These are phyloP conservation scores for Parauchenoglanis punctatus DNA, from an alignment of 2,797 vertebrate genomes.

Conservation along the genomic window DNA sequence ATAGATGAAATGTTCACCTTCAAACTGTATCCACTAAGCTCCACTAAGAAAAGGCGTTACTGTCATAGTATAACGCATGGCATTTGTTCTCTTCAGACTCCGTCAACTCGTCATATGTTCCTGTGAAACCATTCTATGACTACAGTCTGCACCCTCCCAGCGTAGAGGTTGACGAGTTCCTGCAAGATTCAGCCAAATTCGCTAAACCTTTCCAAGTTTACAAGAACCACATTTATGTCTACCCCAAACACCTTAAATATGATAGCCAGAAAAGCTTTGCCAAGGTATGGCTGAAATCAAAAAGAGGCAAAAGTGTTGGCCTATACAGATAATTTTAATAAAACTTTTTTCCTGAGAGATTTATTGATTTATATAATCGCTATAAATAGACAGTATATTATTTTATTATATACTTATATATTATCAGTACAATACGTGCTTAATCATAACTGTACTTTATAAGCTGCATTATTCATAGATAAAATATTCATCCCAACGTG, in stretches of 20 bases:
- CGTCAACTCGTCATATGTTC: slow-evolving; percentile 92
- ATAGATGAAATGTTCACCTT: background rate
- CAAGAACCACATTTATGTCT: slow-evolving; percentile 95
- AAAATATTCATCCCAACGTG: background rate
- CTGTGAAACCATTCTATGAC: slow-evolving; percentile 90
- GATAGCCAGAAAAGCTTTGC: slow-evolving; percentile 97
- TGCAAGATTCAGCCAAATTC: slow-evolving; percentile 88
- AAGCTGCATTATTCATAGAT: background rate
- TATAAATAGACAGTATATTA: background rate
- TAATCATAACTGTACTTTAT: background rate
- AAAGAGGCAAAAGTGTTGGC: background rate
- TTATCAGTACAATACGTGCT: too few species aligned
- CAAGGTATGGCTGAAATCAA: slow-evolving; percentile 79
- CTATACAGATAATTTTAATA: background rate
- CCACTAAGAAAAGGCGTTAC: background rate
- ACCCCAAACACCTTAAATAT: slow-evolving; percentile 97
- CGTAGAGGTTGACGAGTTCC: slow-evolving; percentile 94
- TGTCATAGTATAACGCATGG: background rate
- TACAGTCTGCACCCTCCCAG: slow-evolving; percentile 82
- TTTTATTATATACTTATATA: background rate
- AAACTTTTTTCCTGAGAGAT: background rate
- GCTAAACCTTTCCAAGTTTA: slow-evolving; percentile 90
- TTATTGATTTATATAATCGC: background rate
- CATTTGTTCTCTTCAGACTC: slow-evolving; percentile 77
- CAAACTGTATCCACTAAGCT: background rate